Evolutionary conservation across 2,888 invertebrate species (phyloP), one percentile per base, ranked within the genome.

Genomic region (Oligia strigilis): DNA sequence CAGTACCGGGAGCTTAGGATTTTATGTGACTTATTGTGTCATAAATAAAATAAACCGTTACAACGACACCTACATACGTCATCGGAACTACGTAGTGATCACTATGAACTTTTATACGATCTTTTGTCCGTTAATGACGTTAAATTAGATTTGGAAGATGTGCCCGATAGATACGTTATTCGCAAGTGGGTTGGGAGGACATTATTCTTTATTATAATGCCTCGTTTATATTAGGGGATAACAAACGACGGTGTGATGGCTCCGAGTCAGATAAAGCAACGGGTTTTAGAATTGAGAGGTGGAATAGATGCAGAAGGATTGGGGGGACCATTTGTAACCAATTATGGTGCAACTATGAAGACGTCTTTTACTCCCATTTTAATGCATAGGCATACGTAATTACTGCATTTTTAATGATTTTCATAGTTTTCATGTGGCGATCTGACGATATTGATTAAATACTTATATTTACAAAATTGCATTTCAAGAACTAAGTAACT

Each of bases 41-140:
- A 97, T 97, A 97, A 97, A 97, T 95, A 95, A 95, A 87, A 94
- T 92, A 91, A 93, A 95, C 96, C 95, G 96, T 96, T 95, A 92
- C 89, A 93, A 90, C 90, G 94, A 95, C 95, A 96, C 95, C 94
- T 94, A 94, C 93, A 95, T 94, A 95, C 94, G 95, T 96, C 96
- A 95, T 92, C 94, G 91, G 90, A 87, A 83, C 87, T 87, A 83
- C 86, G 82, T 82, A 87, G 83, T 86, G 87, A 86, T 90, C 89
- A 88, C 88, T 87, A 89, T 80, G 81, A 89, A 88, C 72, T 85
- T 84, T 78, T 72, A 87, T 58, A 85, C 43, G 65, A 87, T 84
- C 78, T 88, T 81, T 88, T 86, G 87, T 84, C 71, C 49, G 49
- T 72, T 87, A 81, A 88, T 83, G 75, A 81, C 52, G 43, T 67